Conservation (phyloP, 2,797 vertebrate genomes). For the Triplophysa yarkandensis region DNA sequence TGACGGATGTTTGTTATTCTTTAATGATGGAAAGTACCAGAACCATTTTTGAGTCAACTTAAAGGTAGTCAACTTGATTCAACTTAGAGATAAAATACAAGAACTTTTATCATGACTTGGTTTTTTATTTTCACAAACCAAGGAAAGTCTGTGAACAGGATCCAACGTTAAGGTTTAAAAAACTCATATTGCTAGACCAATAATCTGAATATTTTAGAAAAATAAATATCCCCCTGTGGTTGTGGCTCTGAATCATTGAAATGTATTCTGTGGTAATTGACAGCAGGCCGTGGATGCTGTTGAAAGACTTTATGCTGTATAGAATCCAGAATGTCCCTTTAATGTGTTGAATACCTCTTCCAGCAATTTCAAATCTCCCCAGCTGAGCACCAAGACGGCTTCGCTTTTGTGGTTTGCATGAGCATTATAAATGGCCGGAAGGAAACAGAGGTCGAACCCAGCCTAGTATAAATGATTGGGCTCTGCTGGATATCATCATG, state of each 20-base stretch:
- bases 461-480: constrained; percentile 36
- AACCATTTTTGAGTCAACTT: background rate
- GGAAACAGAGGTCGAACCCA: constrained; percentile 1
- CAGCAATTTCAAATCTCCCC: background rate
- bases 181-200: background rate
- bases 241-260: background rate
- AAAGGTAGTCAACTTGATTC: too few species aligned
- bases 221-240: background rate
- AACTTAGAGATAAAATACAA: background rate
- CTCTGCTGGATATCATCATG: constrained; percentile 33
- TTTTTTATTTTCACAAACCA: background rate
- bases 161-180: background rate
- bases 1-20: too few species aligned
- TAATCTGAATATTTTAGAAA: background rate
- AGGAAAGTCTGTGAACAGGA: background rate
- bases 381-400: background rate
- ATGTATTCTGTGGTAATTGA: background rate
- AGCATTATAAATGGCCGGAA: constrained; percentile 24
- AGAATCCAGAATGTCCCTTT: background rate
- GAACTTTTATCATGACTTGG: too few species aligned
- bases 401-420: constrained; percentile 17
- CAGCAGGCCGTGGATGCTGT: background rate
- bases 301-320: background rate
- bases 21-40: background rate
- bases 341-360: constrained; percentile 19